These are phyloP conservation scores for Puntigrus tetrazona DNA, from an alignment of 2,113 vertebrate species.

Conservation along the genomic window DNA sequence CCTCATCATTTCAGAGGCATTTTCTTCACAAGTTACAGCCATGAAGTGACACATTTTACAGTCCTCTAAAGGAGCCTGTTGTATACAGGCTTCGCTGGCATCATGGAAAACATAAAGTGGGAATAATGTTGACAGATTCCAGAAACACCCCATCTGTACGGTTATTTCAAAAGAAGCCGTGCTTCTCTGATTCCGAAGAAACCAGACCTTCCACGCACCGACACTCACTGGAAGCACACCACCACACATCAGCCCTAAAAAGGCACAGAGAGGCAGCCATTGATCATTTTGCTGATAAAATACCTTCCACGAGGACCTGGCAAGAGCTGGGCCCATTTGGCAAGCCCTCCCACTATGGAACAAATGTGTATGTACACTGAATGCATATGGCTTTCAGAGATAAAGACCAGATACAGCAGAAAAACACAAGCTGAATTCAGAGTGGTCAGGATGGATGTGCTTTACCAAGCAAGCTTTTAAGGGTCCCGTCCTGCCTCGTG, in stretches of 20 bases:
- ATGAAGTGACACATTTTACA: neutral
- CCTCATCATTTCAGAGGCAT: slow-evolving; percentile 12
- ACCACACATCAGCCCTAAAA: neutral
- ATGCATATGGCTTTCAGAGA: slow-evolving; percentile 57
- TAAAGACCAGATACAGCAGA: slow-evolving; percentile 58
- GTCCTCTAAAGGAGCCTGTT: neutral
- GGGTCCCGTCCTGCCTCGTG: neutral
- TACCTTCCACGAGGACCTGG: slow-evolving; percentile 60
- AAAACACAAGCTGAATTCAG: slow-evolving; percentile 48
- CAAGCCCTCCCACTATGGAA: slow-evolving; percentile 50
- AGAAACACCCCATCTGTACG: slow-evolving; percentile 29
- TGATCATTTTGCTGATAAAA: slow-evolving; percentile 62
- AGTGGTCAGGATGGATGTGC: neutral
- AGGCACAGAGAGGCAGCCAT: slow-evolving; percentile 40
- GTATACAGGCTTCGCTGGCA: slow-evolving; percentile 26
- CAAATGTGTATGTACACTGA: slow-evolving; percentile 58
- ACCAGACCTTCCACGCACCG: neutral
- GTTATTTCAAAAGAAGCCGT: neutral
- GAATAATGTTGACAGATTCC: slow-evolving; percentile 5
- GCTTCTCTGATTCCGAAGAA: neutral
- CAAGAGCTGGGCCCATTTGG: slow-evolving; percentile 54
- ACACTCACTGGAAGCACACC: neutral
- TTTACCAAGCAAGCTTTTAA: neutral
- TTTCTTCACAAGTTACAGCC: slow-evolving; percentile 21
- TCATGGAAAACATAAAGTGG: slow-evolving; percentile 16